phyloP scores from a whole-genome alignment of 2,797 vertebrate genomes.

The Neosilurus hyrtlii region DNA sequence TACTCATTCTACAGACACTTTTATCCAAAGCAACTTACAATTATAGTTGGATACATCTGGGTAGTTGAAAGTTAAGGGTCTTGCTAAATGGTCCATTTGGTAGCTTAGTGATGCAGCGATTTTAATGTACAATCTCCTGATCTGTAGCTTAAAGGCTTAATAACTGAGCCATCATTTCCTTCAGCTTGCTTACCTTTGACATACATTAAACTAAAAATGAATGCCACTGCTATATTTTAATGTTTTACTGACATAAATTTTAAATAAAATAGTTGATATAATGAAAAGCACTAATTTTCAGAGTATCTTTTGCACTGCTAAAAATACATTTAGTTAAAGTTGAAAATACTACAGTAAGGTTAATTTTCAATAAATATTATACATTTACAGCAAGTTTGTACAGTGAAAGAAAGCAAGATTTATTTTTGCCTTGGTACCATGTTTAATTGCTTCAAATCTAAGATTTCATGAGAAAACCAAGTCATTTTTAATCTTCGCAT shows the following conservation, averaged over 20 bases:
- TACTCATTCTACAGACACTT: neutral
- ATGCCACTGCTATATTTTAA: neutral
- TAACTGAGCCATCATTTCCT: neutral
- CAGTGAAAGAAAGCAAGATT: neutral
- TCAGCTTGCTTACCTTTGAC: neutral
- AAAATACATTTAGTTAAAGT: too few relatives aligned
- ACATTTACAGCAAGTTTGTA: neutral
- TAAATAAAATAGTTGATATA: neutral
- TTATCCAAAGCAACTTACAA: neutral
- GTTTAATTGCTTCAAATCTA: conserved; percentile 15
- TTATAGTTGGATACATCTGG: too few relatives aligned
- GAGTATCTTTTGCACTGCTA: neutral
- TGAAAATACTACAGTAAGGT: too few relatives aligned
- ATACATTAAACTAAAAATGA: neutral
- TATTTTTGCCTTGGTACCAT: conserved; percentile 16
- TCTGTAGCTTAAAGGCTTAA: neutral
- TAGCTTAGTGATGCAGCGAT: neutral
- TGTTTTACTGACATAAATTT: too few relatives aligned
- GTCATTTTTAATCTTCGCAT: conserved; percentile 5
- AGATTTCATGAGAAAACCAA: neutral
- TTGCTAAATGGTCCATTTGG: neutral
- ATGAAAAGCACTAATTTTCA: neutral
- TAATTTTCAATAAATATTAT: too few relatives aligned
- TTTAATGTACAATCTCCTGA: neutral
- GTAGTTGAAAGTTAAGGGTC: neutral